Conservation (phyloP, 2,113 vertebrate genomes). For the Neoarius graeffei region DNA sequence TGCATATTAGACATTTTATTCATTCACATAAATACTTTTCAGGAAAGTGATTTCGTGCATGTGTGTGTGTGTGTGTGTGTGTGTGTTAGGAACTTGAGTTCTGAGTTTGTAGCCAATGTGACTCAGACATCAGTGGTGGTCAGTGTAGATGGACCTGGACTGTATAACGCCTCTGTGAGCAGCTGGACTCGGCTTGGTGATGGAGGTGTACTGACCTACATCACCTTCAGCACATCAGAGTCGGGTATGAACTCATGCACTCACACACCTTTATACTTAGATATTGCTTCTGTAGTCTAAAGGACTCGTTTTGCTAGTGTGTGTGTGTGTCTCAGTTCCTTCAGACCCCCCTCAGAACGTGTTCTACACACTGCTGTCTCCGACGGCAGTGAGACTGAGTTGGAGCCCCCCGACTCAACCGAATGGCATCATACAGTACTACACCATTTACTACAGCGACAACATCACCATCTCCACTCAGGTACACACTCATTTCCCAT, state of each 20-base stretch:
- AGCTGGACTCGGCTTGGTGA: constrained; percentile 88
- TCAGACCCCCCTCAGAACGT: constrained; percentile 85
- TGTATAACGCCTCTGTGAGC: constrained; percentile 85
- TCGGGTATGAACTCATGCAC: constrained; percentile 76
- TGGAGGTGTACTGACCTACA: constrained; percentile 79
- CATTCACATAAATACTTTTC: neutral
- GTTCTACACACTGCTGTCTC: constrained; percentile 76
- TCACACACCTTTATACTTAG: neutral
- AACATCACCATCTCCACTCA: constrained; percentile 34
- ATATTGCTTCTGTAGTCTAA: neutral
- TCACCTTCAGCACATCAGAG: constrained; percentile 81
- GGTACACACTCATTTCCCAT: constrained; percentile 19
- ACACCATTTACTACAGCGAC: constrained; percentile 47
- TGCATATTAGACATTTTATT: neutral
- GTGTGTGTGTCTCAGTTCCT: constrained; percentile 73
- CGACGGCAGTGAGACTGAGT: constrained; percentile 78
- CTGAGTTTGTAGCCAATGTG: constrained; percentile 73
- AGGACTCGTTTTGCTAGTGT: neutral
- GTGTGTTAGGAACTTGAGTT: constrained; percentile 75
- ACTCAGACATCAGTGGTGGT: constrained; percentile 78
- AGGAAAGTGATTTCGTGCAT: neutral
- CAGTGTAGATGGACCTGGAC: constrained; percentile 80
- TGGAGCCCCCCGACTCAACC: constrained; percentile 86
- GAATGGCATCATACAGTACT: constrained; percentile 76
- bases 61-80: constrained; percentile 4